These are phyloP conservation scores for Lasioglossum lativentre DNA, from an alignment of 2,888 invertebrate genomes.

Conservation along the genomic window DNA sequence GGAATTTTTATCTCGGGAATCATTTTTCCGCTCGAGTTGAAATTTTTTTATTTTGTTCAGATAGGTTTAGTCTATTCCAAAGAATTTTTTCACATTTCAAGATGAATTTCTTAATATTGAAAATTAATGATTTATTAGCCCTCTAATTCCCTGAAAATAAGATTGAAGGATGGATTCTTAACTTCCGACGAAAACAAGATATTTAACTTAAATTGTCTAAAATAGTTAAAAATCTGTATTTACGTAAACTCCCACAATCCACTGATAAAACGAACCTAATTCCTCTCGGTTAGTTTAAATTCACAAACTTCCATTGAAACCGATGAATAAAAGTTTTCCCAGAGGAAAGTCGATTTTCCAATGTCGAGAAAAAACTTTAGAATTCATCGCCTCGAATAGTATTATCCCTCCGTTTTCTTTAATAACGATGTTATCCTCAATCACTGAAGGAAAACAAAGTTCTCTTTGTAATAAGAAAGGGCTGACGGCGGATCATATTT, in stretches of 20 bases:
- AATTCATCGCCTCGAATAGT: not conserved
- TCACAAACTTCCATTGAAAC: not conserved
- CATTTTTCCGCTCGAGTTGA: not conserved
- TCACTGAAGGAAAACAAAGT: slow-evolving; percentile 3
- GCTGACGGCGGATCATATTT: slow-evolving; percentile 3
- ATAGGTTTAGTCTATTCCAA: not conserved
- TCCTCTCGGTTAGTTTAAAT: not conserved
- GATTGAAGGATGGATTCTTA: not conserved
- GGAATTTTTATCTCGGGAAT: too few relatives aligned
- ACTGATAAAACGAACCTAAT: not conserved
- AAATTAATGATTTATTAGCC: too few relatives aligned
- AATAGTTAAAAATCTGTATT: not conserved
- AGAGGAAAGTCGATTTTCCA: slow-evolving; percentile 35
- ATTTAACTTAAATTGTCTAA: not conserved
- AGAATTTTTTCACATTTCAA: too few relatives aligned
- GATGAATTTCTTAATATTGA: too few relatives aligned
- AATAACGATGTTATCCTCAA: not conserved
- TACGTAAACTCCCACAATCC: not conserved
- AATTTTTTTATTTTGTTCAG: not conserved
- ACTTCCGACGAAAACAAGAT: not conserved
- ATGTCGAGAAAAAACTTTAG: slow-evolving; percentile 27
- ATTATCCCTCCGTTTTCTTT: not conserved
- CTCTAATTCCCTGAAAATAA: too few relatives aligned
- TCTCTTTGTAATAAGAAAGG: not conserved
- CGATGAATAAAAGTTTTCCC: not conserved